Evolutionary conservation across 2,797 vertebrate genomes (phyloP), one percentile per base, ranked within the genome.

Genomic region (Alectoris magna): DNA sequence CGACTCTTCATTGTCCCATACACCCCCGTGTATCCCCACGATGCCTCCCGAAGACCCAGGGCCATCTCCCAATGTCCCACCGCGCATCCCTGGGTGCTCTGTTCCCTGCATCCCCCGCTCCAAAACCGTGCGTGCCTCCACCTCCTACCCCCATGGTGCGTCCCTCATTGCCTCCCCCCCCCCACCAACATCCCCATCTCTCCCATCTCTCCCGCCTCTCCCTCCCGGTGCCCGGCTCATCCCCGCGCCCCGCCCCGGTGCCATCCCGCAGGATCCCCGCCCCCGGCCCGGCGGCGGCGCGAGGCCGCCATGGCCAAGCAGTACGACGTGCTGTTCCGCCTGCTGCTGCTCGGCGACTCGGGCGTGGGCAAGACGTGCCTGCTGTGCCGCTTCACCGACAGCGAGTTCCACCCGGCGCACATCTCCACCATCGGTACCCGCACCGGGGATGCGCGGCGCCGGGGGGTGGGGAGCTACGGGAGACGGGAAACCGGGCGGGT

Each of bases 291-390:
- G 84, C 88, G 87, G 86, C 82, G 75, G 78, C 87, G 94, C 83
- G 60, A 84, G 87, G 66, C 71, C 73, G 97, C 93, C 97, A 99
- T 99, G 99, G 98, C 99, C 81, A 99, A 99, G 97, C 98, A 99
- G 96, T 99, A 99, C 97, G 99, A 99, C 91, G 97, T 99, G n/a
- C 95, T 99, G 75, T 98, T 99, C 97, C 97, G 98, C 93, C 79
- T 99, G 93, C 97, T 99, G 89, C 97, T 99, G 83, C 98, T 99
- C 71, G 99, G 99, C 70, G 99, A 99, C 96, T 99, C 99, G 4
- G 99, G 99, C 17, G 99, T 99, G 55, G 99, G 99, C 74, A 99
- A 99, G 97, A 99, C 99, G 13, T 99, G 99, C 94, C 98, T 99
- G 97, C 85, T 99, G 91, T 98, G 98, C 96, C 98, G 98, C 91